Evolutionary conservation across 2,888 invertebrate species (phyloP), one percentile per base, ranked within the genome.

Genomic region (Tipula lateralis): DNA sequence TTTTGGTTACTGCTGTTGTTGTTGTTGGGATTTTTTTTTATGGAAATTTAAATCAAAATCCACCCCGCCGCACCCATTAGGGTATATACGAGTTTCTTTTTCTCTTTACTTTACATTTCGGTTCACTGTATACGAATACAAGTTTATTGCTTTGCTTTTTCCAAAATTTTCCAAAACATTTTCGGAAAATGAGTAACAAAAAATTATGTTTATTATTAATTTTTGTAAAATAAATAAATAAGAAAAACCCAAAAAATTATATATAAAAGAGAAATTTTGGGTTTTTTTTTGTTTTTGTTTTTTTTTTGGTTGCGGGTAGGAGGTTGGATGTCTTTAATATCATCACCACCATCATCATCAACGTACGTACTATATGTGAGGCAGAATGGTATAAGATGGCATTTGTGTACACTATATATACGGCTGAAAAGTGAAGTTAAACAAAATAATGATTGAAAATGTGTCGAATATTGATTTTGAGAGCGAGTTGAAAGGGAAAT

Each of bases 201-300:
- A 66, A 66, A 66, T 66, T 66, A 66, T 66, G 66, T 66, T 66
- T 66, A 66, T 66, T 66, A 66, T 66, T 66, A 66, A 24, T 66
- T 66, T n/a, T 19, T 9, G 24, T 24, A 24, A 24, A 66, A 66
- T 66, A 66, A 66, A 66, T 66, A 66, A 66, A 66, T 66, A 66
- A 66, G 24, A 24, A 50, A 24, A 24, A 19, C 66, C 66, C 24
- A 24, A 66, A 66, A 66, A 66, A 66, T 66, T 24, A 66, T 66
- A 66, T 24, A 66, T 66, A 66, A 66, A 66, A 66, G 66, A 16
- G 24, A 66, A 66, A 24, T 66, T 66, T 66, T 1, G 50, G 66
- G 66, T 66, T 66, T 66, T 24, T 19, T 66, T 66, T 19, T 12
- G 1, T 24, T n/a, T n/a, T n/a, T 24, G 66, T 66, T 66, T 13